Evolutionary conservation across 64 coral and sea anemone species (phyloP), one percentile per base, ranked within the genome.

Genomic region (Actinia tenebrosa): DNA sequence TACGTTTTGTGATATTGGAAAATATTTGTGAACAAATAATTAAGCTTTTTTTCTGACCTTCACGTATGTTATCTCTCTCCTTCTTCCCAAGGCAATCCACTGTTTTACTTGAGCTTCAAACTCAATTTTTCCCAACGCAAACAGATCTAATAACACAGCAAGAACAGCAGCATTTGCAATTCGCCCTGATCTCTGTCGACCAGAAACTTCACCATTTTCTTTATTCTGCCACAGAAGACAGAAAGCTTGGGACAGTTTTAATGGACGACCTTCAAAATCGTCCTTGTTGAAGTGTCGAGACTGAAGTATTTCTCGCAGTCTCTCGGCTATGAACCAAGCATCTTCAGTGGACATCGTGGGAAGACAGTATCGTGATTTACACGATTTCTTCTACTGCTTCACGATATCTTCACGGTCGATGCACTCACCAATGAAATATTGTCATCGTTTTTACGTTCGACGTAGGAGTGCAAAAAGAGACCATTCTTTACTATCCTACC

Each of bases 181-280:
- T 16, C 26, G 45, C 22, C 79, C 84, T 27, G 92, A 84, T 22
- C 80, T 87, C 69, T 94, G 92, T 15, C 88, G 69, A 16, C 92
- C 92, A 82, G 84, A 46, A 30, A 94, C 92, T 37, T 87, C 80
- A 17, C 88, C 92, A 13, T 78, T 90, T 17, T 62, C 63, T 56
- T 79, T 87, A 54, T 94, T 68, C 61, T 94, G 92, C 88, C 92
- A 94, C 17, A 94, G 84, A 25, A 94, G 85, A 80, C 88, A 90
- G 71, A 86, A 94, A 16, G 92, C 92, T 87, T 94, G 87, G 25
- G 92, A 94, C 20, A 94, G 66, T 83, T 94, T 72, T 22, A 84
- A 53, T 60, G n/a, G 16, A 9, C 83, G 83, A 22, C 6, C 23
- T 45, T 85, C 83, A 85, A 62, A 85, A 27, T 59, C 53, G 20